Conservation (phyloP, 1,140 invertebrate species). For the Samia ricini region DNA sequence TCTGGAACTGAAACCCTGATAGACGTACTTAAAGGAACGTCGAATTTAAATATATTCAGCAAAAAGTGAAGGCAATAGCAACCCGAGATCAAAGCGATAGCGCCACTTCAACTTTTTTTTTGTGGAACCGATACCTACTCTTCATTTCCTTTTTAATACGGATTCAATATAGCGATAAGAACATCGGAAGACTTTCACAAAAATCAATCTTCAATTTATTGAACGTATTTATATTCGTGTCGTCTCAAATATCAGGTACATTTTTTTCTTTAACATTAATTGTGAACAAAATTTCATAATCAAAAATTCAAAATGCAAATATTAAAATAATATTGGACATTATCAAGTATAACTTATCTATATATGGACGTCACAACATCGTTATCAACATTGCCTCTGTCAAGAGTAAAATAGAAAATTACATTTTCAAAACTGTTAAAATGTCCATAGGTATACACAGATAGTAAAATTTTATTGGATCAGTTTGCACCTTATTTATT, state of each 20-base stretch:
- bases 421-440: too few species aligned
- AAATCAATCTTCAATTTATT: conserved; percentile 33
- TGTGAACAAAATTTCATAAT: not conserved
- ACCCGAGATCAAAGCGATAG: conserved; percentile 46
- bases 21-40: conserved; percentile 27
- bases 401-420: too few species aligned
- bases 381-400: too few species aligned
- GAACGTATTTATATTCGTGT: conserved; percentile 17
- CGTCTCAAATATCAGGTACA: not conserved
- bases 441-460: too few species aligned
- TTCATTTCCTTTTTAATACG: conserved; percentile 48
- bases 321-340: not conserved
- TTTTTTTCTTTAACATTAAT: not conserved
- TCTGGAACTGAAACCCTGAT: conserved; percentile 23
- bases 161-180: conserved; percentile 45
- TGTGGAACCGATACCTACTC: conserved; percentile 48
- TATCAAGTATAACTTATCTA: not conserved
- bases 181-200: conserved; percentile 32
- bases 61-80: conserved; percentile 49
- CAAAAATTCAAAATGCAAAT: too few species aligned
- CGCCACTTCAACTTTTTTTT: conserved; percentile 53
- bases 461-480: too few species aligned
- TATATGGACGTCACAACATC: too few species aligned
- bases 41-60: conserved; percentile 41
- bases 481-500: too few species aligned